Percentiles rank a stretch among this genome's conserved stretches.
These are phyloP conservation scores for Seriola aureovittata DNA, from an alignment of 2,113 vertebrate genomes.

Conservation along the genomic window DNA sequence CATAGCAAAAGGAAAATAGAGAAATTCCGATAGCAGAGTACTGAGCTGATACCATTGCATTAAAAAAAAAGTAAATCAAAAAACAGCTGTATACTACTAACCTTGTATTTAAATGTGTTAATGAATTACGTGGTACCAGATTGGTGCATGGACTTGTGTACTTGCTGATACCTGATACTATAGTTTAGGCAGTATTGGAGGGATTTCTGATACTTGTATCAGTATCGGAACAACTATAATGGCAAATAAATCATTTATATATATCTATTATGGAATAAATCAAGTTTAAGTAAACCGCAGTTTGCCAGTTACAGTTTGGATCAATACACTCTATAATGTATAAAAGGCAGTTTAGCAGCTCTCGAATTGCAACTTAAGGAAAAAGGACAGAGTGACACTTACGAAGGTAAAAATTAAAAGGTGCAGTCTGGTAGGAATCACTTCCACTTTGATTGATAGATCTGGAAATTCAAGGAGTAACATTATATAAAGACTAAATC, in stretches of 20 bases:
- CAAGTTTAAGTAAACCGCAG: not conserved
- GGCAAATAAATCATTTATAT: not conserved
- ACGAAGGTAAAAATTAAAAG: not conserved
- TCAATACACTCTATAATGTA: no score
- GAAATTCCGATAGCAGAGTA: no score
- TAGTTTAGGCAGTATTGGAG: no score
- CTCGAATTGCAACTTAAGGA: not conserved
- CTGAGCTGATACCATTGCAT: no score
- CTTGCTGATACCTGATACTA: no score
- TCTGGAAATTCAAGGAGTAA: not conserved
- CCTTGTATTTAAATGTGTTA: no score
- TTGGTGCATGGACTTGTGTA: no score
- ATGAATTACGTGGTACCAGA: no score
- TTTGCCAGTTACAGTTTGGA: not conserved
- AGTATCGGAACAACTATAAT: no score
- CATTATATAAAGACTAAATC: not conserved
- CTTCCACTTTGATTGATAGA: not conserved
- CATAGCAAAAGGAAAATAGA: not conserved
- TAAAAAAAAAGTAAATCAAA: no score
- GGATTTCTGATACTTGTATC: no score
- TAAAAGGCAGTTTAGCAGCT: not conserved
- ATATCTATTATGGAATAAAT: constrained; percentile 11
- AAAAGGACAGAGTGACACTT: not conserved
- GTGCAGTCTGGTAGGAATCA: not conserved
- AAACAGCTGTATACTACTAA: no score